Conservation (phyloP, 2,113 vertebrate genomes). For the Centropristis striata region DNA sequence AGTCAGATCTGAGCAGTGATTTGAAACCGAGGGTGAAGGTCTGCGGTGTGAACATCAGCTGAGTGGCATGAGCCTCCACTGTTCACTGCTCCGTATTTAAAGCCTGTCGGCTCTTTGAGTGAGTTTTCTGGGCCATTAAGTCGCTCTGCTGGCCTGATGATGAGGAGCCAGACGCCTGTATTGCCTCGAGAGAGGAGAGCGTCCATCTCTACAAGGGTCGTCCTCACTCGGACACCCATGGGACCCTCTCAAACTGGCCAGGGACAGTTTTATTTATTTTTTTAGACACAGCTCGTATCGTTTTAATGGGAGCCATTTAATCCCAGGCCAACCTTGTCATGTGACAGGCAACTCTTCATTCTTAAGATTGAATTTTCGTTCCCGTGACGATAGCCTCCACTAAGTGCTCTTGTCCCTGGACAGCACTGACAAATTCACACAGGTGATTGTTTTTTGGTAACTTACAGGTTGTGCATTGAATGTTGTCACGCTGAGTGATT, state of each 20-base stretch:
- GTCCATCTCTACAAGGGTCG: conserved; percentile 55
- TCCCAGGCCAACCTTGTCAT: conserved; percentile 76
- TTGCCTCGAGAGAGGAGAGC: conserved; percentile 49
- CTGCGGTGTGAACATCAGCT: conserved; percentile 58
- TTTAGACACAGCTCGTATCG: conserved; percentile 75
- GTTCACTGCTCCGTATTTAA: conserved; percentile 68
- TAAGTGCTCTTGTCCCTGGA: conserved; percentile 50
- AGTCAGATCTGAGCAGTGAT: conserved; percentile 3
- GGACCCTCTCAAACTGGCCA: conserved; percentile 55
- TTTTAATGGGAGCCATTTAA: conserved; percentile 76
- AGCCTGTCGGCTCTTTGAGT: conserved; percentile 76
- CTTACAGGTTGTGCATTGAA: background rate
- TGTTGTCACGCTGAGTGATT: background rate
- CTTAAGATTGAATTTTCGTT: conserved; percentile 56
- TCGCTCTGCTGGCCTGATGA: conserved; percentile 79
- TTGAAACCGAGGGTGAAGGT: conserved; percentile 59
- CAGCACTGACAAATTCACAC: conserved; percentile 22
- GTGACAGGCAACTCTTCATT: conserved; percentile 74
- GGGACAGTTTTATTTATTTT: conserved; percentile 27
- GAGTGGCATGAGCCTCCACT: conserved; percentile 56
- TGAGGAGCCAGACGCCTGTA: conserved; percentile 66
- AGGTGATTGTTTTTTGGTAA: conserved; percentile 8
- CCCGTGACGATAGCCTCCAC: conserved; percentile 42
- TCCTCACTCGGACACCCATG: conserved; percentile 64
- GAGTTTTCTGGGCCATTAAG: conserved; percentile 87